Evolutionary conservation across 37 sponge, comb jelly and placozoan species (phyloP), one percentile per base, ranked within the genome.

Genomic region (Eunapius fragilis): DNA sequence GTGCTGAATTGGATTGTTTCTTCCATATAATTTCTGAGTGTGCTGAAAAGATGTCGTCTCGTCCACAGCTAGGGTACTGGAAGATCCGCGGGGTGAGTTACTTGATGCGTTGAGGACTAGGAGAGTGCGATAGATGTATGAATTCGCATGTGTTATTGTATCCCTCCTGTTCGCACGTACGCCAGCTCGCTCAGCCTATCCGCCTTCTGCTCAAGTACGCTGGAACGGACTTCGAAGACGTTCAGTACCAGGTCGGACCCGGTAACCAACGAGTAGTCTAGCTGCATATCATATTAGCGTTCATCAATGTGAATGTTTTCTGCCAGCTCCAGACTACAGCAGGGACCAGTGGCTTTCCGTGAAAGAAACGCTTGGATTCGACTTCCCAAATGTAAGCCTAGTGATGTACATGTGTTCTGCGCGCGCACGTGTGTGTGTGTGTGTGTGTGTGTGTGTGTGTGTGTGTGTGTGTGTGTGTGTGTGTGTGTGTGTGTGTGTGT

Each of bases 31-130:
- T n/a, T n/a, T n/a, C n/a, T n/a, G n/a, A n/a, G n/a, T n/a, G n/a
- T n/a, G n/a, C n/a, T n/a, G n/a, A n/a, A n/a, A n/a, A n/a, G n/a
- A 41, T 41, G 58, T 1, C 22, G 17, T 58, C 58, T 10, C 58
- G 58, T 58, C 58, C 58, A 19, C 86, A 31, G 50, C 80, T 96
- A 0, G 97, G 97, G 36, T 96, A 96, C 83, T 96, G 97, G 97
- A 87, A 89, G 13, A 96, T 94, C 23, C 41, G 97, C 84, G 97
- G 97, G 81, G 96, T 95, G 41, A 89, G 94, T 41, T n/a, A n/a
- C n/a, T n/a, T n/a, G n/a, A n/a, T n/a, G n/a, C n/a, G n/a, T n/a
- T n/a, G n/a, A n/a, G n/a, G n/a, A n/a, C n/a, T n/a, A n/a, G n/a
- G n/a, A n/a, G n/a, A n/a, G n/a, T n/a, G n/a, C n/a, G n/a, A n/a